Conservation (phyloP, 2,113 vertebrate genomes). For the Salvelinus alpinus region DNA sequence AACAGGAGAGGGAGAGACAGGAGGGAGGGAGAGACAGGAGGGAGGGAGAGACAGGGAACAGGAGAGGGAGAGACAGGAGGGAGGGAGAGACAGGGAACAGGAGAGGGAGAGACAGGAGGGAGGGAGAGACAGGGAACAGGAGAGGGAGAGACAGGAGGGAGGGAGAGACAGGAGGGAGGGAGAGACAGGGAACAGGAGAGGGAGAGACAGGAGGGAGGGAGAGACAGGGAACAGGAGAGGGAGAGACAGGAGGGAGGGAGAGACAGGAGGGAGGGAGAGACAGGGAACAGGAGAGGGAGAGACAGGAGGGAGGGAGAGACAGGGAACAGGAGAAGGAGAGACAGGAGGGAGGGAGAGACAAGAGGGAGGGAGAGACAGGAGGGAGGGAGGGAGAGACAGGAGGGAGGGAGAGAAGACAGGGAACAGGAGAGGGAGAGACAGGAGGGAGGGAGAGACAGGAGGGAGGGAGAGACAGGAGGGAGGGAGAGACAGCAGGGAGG, state of each 20-base stretch:
- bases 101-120: too few species aligned
- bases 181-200: constrained; percentile 62
- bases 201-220: constrained; percentile 49
- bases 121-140: too few species aligned
- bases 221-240: too few species aligned
- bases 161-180: constrained; percentile 10
- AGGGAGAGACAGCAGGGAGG: constrained; percentile 31
- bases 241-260: constrained; percentile 30
- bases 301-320: constrained; percentile 26
- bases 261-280: constrained; percentile 23
- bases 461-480: constrained; percentile 32
- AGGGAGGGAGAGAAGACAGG: constrained; percentile 26
- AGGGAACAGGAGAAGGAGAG: too few species aligned
- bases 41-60: too few species aligned
- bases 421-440: neutral
- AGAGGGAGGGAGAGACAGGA: constrained; percentile 28
- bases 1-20: too few species aligned
- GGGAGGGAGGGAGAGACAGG: neutral
- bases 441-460: neutral
- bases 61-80: too few species aligned
- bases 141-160: too few species aligned
- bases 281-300: too few species aligned
- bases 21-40: too few species aligned
- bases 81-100: too few species aligned
- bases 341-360: neutral